A percentile compares a stretch with the other conserved stretches of the same genome.
Conservation (phyloP, 1,140 invertebrate species). For the Drosophila hydei region DNA sequence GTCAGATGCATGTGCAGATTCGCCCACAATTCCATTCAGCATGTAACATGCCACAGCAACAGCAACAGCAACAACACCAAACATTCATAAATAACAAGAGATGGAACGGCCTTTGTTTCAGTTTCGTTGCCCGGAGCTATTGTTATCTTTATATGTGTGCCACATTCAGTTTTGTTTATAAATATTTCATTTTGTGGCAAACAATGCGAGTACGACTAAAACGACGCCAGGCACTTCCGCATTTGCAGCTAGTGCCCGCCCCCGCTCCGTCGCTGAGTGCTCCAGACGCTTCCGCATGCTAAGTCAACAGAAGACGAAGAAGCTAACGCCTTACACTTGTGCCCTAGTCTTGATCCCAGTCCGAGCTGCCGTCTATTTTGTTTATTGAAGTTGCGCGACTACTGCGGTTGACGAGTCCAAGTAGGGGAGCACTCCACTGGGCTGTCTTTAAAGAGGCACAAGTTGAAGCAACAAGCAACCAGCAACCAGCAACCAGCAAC, state of each 20-base stretch:
- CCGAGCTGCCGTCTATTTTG: slow-evolving; percentile 36
- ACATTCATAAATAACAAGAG: background rate
- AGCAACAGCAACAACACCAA: slow-evolving; percentile 4
- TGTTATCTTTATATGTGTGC: slow-evolving; percentile 63
- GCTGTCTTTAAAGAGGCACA: slow-evolving; percentile 39
- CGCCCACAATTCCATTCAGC: slow-evolving; percentile 9
- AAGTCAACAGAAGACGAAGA: slow-evolving; percentile 7
- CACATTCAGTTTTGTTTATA: slow-evolving; percentile 69
- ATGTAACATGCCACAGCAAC: slow-evolving; percentile 6
- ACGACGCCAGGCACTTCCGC: slow-evolving; percentile 53
- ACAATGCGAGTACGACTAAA: slow-evolving; percentile 56
- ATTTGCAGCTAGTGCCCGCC: slow-evolving; percentile 19
- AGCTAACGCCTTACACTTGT: slow-evolving; percentile 42
- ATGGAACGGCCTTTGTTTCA: slow-evolving; percentile 38
- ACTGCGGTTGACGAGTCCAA: slow-evolving; percentile 43
- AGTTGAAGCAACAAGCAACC: slow-evolving; percentile 7
- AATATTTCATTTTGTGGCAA: slow-evolving; percentile 58
- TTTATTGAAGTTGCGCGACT: slow-evolving; percentile 56
- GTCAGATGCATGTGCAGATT: slow-evolving; percentile 5
- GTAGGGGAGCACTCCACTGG: slow-evolving; percentile 25
- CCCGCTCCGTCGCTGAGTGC: background rate
- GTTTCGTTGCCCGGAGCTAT: slow-evolving; percentile 20
- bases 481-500: background rate
- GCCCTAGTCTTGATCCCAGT: slow-evolving; percentile 49
- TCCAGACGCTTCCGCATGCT: slow-evolving; percentile 43